These are phyloP conservation scores for Neomonachus schauinslandi DNA, from an alignment of 2,113 vertebrate species.

Conservation along the genomic window DNA sequence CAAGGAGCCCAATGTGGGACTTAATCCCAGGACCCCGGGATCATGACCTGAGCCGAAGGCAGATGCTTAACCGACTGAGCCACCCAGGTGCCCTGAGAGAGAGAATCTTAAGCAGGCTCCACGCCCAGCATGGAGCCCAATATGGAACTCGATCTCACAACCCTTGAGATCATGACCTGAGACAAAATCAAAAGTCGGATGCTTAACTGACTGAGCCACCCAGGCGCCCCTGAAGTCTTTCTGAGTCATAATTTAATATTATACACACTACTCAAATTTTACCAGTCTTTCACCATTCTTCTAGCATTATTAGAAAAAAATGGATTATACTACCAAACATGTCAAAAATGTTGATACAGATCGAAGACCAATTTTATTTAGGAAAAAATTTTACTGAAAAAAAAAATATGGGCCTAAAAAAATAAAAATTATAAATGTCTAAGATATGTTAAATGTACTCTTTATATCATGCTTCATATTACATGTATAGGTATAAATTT, in stretches of 20 bases:
- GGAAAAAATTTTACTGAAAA: slow-evolving; percentile 35
- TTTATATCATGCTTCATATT: not conserved
- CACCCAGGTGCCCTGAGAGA: too few species aligned
- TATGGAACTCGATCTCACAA: too few species aligned
- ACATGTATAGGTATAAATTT: not conserved
- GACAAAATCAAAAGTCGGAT: too few species aligned
- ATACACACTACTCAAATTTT: not conserved
- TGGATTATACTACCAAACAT: not conserved
- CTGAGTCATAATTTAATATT: not conserved
- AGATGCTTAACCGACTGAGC: too few species aligned
- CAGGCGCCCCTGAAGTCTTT: not conserved
- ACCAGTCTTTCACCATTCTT: slow-evolving; percentile 15
- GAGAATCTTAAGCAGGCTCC: too few species aligned
- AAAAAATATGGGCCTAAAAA: not conserved
- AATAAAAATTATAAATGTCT: not conserved
- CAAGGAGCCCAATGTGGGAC: too few species aligned
- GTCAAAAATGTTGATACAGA: not conserved
- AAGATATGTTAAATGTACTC: not conserved
- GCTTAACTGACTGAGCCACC: too few species aligned
- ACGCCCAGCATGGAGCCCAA: too few species aligned
- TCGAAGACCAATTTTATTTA: slow-evolving; percentile 19
- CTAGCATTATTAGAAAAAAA: slow-evolving; percentile 1
- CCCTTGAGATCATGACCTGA: too few species aligned
- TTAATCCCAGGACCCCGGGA: too few species aligned
- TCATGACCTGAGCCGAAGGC: too few species aligned